phyloP scores from a whole-genome alignment of 2,888 invertebrate genomes.

The Dromius quadrimaculatus region DNA sequence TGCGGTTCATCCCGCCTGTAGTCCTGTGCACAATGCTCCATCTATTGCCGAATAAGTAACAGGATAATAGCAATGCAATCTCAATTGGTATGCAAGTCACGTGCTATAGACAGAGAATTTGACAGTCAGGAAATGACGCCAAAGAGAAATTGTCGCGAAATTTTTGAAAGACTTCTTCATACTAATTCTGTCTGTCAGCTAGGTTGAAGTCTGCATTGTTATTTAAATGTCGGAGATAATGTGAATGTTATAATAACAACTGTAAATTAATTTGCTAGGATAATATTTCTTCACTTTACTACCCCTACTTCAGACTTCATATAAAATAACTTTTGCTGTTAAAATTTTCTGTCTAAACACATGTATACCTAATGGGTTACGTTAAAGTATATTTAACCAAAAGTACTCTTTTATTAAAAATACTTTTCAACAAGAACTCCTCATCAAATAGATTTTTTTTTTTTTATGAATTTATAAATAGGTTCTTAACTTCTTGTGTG shows the following conservation, averaged over 20 bases:
- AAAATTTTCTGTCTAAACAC: constrained; percentile 47
- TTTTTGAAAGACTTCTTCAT: no score
- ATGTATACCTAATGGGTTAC: constrained; percentile 35
- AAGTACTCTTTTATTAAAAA: constrained; percentile 36
- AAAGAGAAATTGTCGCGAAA: constrained; percentile 7
- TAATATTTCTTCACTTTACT: constrained; percentile 49
- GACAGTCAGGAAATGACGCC: constrained; percentile 19
- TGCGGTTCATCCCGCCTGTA: not conserved
- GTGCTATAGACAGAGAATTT: not conserved
- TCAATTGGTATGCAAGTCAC: constrained; percentile 1
- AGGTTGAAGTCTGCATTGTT: constrained; percentile 17
- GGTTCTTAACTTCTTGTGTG: no score
- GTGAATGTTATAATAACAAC: constrained; percentile 51
- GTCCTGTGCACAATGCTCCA: no score
- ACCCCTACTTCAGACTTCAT: constrained; percentile 38
- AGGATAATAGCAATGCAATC: constrained; percentile 43
- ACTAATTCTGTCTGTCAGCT: no score
- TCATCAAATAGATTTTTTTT: no score
- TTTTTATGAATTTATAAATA: no score
- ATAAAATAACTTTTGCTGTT: constrained; percentile 51
- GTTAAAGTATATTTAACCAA: constrained; percentile 39
- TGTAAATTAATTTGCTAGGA: constrained; percentile 52
- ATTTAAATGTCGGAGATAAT: constrained; percentile 46
- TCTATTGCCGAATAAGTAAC: constrained; percentile 49
- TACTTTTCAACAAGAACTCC: constrained; percentile 25